A percentile compares a stretch with the other conserved stretches of the same genome.
These are phyloP conservation scores for Telenomus remus DNA, from an alignment of 1,140 invertebrate genomes.

Conservation along the genomic window DNA sequence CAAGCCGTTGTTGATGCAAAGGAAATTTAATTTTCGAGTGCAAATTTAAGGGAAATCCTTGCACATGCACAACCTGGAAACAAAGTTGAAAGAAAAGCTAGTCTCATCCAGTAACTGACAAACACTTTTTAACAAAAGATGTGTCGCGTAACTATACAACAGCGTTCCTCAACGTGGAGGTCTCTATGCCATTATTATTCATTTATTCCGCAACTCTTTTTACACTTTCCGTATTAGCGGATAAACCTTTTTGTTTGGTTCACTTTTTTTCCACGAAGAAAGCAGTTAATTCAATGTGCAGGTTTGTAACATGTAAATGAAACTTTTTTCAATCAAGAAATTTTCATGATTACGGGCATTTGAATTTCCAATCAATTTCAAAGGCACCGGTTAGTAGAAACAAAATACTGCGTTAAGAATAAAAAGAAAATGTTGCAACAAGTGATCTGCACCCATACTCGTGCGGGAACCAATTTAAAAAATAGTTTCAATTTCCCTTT, in stretches of 20 bases:
- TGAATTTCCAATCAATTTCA: too few relatives aligned
- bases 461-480: too few relatives aligned
- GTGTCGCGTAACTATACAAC: slow-evolving; percentile 19
- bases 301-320: not conserved
- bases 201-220: slow-evolving; percentile 9
- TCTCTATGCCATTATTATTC: slow-evolving; percentile 24
- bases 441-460: too few relatives aligned
- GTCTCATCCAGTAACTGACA: slow-evolving; percentile 20
- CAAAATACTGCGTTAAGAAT: too few relatives aligned
- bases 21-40: slow-evolving; percentile 47
- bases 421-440: too few relatives aligned
- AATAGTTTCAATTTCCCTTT: too few relatives aligned
- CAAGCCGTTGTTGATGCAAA: slow-evolving; percentile 16
- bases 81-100: slow-evolving; percentile 46
- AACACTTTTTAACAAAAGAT: slow-evolving; percentile 19
- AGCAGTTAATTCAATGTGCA: not conserved
- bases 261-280: not conserved
- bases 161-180: not conserved
- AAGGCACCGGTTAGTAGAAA: too few relatives aligned
- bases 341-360: too few relatives aligned
- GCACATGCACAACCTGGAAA: slow-evolving; percentile 26
- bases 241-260: not conserved
- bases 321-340: too few relatives aligned
- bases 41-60: slow-evolving; percentile 14
- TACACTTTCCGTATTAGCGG: not conserved